Evolutionary conservation across 2,888 invertebrate species (phyloP), one percentile per base, ranked within the genome.

Genomic region (Criorhina ranunculi): DNA sequence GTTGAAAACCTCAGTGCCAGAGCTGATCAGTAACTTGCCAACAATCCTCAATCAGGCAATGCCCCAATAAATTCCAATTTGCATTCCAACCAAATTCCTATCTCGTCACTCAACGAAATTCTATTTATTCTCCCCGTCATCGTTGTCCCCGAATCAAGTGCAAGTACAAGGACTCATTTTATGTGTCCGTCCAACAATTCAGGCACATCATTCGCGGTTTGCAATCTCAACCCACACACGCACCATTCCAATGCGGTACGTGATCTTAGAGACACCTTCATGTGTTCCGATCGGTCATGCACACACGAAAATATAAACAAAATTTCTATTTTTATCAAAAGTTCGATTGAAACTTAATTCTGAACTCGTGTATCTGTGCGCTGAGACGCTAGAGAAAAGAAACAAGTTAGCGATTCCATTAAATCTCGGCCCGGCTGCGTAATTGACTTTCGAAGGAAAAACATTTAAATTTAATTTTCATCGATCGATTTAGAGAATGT

Each of bases 161-260:
- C 66, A 76, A 75, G 75, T 66, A 55, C 75, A 76, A 76, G 76
- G 60, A 51, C 35, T 40, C 15, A 67, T 49, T 73, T 35, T 49
- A 42, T 67, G 29, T 12, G 29, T 12, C 37, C 12, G 29, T 55
- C 49, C 66, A 76, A 49, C 35, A 29, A 55, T 19, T 44, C 2
- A 1, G 24, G 4, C 24, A 35, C 35, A 9, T 12, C 12, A 17
- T 49, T 49, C 33, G n/a, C 33, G 29, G 42, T 33, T 24, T 60
- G 37, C 3, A 46, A 59, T 49, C 29, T 46, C 12, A 29, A 8
- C 55, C 35, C 29, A 31, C 44, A 19, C 37, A 31, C 24, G 24
- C 5, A 19, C 17, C 37, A 29, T 31, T n/a, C 40, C n/a, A 66
- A 60, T 37, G 5, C 15, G 15, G 12, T 46, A n/a, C 37, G 37